phyloP scores from a whole-genome alignment of 2,797 vertebrate species.

The Nannoperca australis region DNA sequence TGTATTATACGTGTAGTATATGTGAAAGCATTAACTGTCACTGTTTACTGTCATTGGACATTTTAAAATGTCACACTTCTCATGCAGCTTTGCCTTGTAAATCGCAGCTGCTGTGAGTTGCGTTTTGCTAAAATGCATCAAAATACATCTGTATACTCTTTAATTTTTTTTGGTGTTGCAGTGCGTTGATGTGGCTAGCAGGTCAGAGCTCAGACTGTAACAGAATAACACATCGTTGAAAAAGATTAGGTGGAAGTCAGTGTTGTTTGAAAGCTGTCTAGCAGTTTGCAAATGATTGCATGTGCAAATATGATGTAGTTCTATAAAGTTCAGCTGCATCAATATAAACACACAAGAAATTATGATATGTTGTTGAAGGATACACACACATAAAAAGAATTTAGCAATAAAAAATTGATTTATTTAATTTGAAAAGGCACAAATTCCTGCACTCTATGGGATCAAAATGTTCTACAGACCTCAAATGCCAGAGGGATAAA shows the following conservation, averaged over 20 bases:
- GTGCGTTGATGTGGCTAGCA: background rate
- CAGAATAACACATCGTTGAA: background rate
- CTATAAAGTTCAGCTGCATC: background rate
- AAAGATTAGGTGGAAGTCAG: background rate
- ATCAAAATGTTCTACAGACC: constrained; percentile 1
- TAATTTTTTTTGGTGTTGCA: background rate
- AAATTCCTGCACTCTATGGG: background rate
- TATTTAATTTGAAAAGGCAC: constrained; percentile 26
- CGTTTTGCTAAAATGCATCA: background rate
- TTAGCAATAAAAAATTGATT: background rate
- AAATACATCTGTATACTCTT: background rate
- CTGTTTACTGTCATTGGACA: background rate
- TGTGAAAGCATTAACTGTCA: background rate
- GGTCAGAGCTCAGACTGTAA: background rate
- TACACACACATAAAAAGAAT: background rate
- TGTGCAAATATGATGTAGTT: too few species aligned
- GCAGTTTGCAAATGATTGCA: background rate
- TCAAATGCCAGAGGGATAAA: constrained; percentile 16
- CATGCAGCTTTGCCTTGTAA: constrained; percentile 6
- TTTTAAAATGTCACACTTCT: background rate
- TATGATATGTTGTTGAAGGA: background rate
- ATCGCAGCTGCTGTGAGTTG: background rate
- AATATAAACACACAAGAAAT: background rate
- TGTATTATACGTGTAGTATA: background rate
- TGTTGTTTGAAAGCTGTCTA: background rate